Conservation (phyloP, 2,113 vertebrate species). For the Zingel zingel region DNA sequence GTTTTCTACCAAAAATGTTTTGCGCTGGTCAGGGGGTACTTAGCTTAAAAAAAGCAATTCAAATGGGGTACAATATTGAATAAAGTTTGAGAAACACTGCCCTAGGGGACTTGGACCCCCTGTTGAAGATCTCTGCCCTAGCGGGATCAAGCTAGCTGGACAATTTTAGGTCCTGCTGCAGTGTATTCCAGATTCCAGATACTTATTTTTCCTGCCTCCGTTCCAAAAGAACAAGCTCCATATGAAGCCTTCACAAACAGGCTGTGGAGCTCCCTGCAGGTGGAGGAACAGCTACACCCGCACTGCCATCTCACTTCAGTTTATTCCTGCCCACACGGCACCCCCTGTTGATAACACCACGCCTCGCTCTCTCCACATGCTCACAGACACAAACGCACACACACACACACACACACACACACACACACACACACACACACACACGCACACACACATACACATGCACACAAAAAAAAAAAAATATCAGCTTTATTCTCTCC, state of each 20-base stretch:
- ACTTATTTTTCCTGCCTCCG: not conserved
- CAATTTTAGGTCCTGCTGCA: too few relatives aligned
- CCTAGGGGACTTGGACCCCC: too few relatives aligned
- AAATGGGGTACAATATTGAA: too few relatives aligned
- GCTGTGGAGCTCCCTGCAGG: slow-evolving; percentile 37
- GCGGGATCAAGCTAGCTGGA: too few relatives aligned
- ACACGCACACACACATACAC: slow-evolving; percentile 10
- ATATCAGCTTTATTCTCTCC: slow-evolving; percentile 48
- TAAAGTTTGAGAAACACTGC: too few relatives aligned
- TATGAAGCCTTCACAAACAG: slow-evolving; percentile 22
- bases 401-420: slow-evolving; percentile 4
- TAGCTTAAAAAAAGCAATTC: too few relatives aligned
- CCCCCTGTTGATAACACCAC: slow-evolving; percentile 48
- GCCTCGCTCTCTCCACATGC: slow-evolving; percentile 27
- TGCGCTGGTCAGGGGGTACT: too few relatives aligned
- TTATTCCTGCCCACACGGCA: slow-evolving; percentile 42
- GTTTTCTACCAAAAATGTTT: too few relatives aligned
- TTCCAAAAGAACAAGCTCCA: not conserved
- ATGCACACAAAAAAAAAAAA: slow-evolving; percentile 5
- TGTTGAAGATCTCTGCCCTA: too few relatives aligned
- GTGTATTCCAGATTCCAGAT: too few relatives aligned
- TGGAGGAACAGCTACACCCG: slow-evolving; percentile 31
- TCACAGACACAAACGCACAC: slow-evolving; percentile 30
- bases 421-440: slow-evolving; percentile 23
- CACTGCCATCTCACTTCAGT: slow-evolving; percentile 25